Evolutionary conservation across 2,797 vertebrate genomes (phyloP).

Genomic region (Aldrovandia affinis): DNA sequence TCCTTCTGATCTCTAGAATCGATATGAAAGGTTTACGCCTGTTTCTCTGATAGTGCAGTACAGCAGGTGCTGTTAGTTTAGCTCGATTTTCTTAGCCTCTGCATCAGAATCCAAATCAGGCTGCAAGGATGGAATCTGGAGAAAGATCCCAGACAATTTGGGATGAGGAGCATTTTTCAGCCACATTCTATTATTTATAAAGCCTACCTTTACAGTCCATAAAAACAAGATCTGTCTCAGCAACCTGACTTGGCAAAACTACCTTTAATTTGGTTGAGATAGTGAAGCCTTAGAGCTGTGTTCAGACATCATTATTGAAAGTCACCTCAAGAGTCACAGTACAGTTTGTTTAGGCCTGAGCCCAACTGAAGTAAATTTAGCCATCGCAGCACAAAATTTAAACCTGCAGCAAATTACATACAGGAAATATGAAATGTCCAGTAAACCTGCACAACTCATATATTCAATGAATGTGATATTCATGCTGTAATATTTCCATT

Average conservation of each 20-base stretch:
- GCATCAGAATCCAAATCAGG: background rate
- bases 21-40: no score
- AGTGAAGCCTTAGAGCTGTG: slow-evolving; percentile 17
- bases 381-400: slow-evolving; percentile 54
- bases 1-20: background rate
- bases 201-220: background rate
- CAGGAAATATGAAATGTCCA: slow-evolving; percentile 56
- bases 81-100: background rate
- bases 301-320: slow-evolving; percentile 59
- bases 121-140: background rate
- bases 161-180: background rate
- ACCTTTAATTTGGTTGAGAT: background rate
- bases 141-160: background rate
- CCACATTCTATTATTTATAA: background rate
- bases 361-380: slow-evolving; percentile 39
- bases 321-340: slow-evolving; percentile 53
- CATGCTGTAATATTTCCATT: slow-evolving; percentile 3
- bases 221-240: background rate
- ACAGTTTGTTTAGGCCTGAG: slow-evolving; percentile 45
- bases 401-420: slow-evolving; percentile 64
- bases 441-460: slow-evolving; percentile 51
- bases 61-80: background rate
- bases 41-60: background rate
- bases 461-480: background rate
- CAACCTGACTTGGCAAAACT: slow-evolving; percentile 5